Evolutionary conservation across 2,113 vertebrate species (phyloP).

Genomic region (Poecilia latipinna): DNA sequence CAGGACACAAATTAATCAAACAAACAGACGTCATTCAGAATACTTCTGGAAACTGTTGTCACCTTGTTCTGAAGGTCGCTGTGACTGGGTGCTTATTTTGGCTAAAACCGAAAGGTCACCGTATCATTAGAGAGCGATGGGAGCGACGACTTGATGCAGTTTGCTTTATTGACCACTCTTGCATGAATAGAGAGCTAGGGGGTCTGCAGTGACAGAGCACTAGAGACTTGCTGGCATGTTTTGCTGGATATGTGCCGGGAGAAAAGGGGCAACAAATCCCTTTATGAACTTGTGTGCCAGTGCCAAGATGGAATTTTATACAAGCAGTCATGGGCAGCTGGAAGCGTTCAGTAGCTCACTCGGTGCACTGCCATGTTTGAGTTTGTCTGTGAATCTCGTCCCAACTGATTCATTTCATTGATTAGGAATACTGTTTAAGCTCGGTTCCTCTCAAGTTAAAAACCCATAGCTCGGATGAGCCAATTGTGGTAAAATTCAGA

Average conservation of each 20-base stretch:
- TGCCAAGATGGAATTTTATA: conserved; percentile 57
- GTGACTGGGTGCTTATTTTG: conserved; percentile 8
- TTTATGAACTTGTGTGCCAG: conserved; percentile 42
- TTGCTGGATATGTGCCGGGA: conserved; percentile 57
- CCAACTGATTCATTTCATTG: conserved; percentile 15
- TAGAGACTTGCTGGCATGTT: conserved; percentile 51
- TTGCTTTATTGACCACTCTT: conserved; percentile 8
- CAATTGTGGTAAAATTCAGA: conserved; percentile 5
- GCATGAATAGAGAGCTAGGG: conserved; percentile 30
- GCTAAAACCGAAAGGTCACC: conserved; percentile 36
- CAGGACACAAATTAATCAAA: conserved; percentile 11
- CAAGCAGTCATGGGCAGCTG: conserved; percentile 52
- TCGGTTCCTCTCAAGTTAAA: conserved; percentile 18
- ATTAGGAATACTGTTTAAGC: conserved; percentile 10
- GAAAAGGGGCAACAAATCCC: conserved; percentile 44
- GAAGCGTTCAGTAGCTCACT: conserved; percentile 48
- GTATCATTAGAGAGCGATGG: conserved; percentile 9
- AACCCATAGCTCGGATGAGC: not conserved
- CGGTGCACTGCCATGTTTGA: conserved; percentile 5
- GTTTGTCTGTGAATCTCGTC: conserved; percentile 10
- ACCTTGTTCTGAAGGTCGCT: conserved; percentile 8
- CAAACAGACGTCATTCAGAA: not conserved
- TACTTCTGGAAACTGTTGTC: conserved; percentile 11
- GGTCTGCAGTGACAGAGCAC: conserved; percentile 46
- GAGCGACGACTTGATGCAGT: conserved; percentile 12